phyloP scores from a whole-genome alignment of 2,113 vertebrate species.

The Brachyhypopomus occidentalis region DNA sequence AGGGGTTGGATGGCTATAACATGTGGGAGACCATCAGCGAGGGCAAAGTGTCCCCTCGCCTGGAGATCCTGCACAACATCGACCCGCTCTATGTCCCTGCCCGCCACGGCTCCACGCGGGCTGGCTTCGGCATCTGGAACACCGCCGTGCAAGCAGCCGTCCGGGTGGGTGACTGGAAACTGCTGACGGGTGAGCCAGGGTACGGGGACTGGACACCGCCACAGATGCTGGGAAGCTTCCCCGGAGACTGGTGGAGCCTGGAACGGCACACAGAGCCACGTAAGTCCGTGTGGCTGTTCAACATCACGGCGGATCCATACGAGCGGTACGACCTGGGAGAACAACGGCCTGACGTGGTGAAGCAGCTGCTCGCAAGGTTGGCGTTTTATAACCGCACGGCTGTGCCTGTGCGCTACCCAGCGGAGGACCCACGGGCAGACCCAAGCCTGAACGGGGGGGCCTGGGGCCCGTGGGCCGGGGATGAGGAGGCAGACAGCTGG shows the following conservation, averaged over 20 bases:
- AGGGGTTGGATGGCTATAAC: slow-evolving; percentile 86
- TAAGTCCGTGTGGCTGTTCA: slow-evolving; percentile 93
- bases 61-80: slow-evolving; percentile 95
- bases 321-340: slow-evolving; percentile 87
- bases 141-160: slow-evolving; percentile 92
- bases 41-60: slow-evolving; percentile 85
- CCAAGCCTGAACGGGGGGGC: slow-evolving; percentile 90
- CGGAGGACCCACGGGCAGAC: slow-evolving; percentile 89
- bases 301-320: slow-evolving; percentile 89
- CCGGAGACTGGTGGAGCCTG: slow-evolving; percentile 91
- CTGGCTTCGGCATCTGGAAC: slow-evolving; percentile 90
- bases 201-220: slow-evolving; percentile 96
- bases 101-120: slow-evolving; percentile 83
- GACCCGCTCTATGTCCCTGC: slow-evolving; percentile 92
- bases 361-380: slow-evolving; percentile 82
- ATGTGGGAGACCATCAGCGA: slow-evolving; percentile 93
- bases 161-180: slow-evolving; percentile 91
- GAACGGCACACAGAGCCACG: slow-evolving; percentile 80
- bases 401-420: slow-evolving; percentile 91
- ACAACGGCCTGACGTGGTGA: slow-evolving; percentile 86
- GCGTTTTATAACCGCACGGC: slow-evolving; percentile 89
- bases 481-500: slow-evolving; percentile 80
- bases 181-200: slow-evolving; percentile 92
- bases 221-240: slow-evolving; percentile 87
- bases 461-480: slow-evolving; percentile 93